phyloP scores from a whole-genome alignment of 1,140 invertebrate genomes.

The Drosophila mayri region DNA sequence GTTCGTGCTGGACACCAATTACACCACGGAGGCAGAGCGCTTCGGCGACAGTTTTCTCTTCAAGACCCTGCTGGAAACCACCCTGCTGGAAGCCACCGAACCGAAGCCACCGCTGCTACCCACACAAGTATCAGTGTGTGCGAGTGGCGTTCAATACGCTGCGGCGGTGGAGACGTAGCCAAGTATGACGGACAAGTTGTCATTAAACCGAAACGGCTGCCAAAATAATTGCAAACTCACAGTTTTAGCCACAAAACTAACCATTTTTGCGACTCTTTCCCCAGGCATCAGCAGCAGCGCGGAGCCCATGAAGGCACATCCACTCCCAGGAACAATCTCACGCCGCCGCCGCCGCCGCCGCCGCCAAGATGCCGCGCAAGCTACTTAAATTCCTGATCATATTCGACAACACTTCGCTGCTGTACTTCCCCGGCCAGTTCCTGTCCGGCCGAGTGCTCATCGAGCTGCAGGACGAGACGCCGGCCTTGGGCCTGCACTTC shows the following conservation, averaged over 20 bases:
- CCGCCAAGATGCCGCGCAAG: slow-evolving; percentile 90
- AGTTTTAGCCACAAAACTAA: background rate
- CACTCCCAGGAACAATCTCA: background rate
- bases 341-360: background rate
- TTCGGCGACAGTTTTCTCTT: slow-evolving; percentile 98
- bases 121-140: slow-evolving; percentile 40
- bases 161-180: slow-evolving; percentile 12
- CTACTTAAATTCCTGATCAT: slow-evolving; percentile 96
- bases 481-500: slow-evolving; percentile 95
- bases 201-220: slow-evolving; percentile 34
- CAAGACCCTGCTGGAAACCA: slow-evolving; percentile 89
- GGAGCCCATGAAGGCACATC: slow-evolving; percentile 18
- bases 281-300: background rate
- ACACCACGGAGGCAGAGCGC: slow-evolving; percentile 95
- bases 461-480: slow-evolving; percentile 96
- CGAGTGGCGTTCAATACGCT: slow-evolving; percentile 17
- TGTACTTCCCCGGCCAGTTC: slow-evolving; percentile 97
- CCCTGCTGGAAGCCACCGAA: slow-evolving; percentile 89
- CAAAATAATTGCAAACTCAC: slow-evolving; percentile 26
- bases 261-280: slow-evolving; percentile 9
- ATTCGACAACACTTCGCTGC: slow-evolving; percentile 96
- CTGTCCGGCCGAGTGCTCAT: slow-evolving; percentile 95
- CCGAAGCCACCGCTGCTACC: slow-evolving; percentile 85
- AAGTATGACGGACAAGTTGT: slow-evolving; percentile 41
- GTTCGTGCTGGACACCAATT: slow-evolving; percentile 91